These are phyloP conservation scores for Caradrina clavipalpis DNA, from an alignment of 2,888 invertebrate genomes.

Conservation along the genomic window DNA sequence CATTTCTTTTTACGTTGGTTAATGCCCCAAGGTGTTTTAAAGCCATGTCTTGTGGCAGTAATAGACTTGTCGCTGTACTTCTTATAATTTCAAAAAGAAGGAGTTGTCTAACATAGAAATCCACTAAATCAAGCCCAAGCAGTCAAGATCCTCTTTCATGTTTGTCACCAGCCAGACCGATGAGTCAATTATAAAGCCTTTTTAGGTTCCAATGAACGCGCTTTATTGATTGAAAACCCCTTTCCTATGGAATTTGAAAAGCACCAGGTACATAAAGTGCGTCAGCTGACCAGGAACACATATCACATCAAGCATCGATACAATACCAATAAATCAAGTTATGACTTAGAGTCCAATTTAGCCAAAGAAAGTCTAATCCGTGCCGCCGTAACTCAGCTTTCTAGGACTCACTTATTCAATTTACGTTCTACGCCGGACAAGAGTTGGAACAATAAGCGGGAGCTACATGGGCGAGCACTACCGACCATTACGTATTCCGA, in stretches of 20 bases:
- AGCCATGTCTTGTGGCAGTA: background rate
- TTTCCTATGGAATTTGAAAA: slow-evolving; percentile 35
- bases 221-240: slow-evolving; percentile 45
- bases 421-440: slow-evolving; percentile 78
- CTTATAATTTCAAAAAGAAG: slow-evolving; percentile 3
- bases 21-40: slow-evolving; percentile 5
- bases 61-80: slow-evolving; percentile 4
- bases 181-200: slow-evolving; percentile 54
- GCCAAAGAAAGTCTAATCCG: slow-evolving; percentile 69
- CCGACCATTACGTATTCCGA: slow-evolving; percentile 88
- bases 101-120: slow-evolving; percentile 16
- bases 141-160: slow-evolving; percentile 17
- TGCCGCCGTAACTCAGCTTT: slow-evolving; percentile 71
- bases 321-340: slow-evolving; percentile 71
- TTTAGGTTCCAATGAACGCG: slow-evolving; percentile 46
- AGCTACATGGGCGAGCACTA: slow-evolving; percentile 87
- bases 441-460: slow-evolving; percentile 80
- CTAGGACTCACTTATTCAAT: slow-evolving; percentile 82
- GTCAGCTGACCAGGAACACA: slow-evolving; percentile 53
- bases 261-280: slow-evolving; percentile 47
- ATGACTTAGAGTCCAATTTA: slow-evolving; percentile 78
- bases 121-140: slow-evolving; percentile 28
- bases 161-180: slow-evolving; percentile 33
- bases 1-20: slow-evolving; percentile 1
- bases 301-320: slow-evolving; percentile 62